A percentile compares a stretch with the other conserved stretches of the same genome.
Conservation (phyloP, 2,888 invertebrate species). For the Zele albiditarsus region DNA sequence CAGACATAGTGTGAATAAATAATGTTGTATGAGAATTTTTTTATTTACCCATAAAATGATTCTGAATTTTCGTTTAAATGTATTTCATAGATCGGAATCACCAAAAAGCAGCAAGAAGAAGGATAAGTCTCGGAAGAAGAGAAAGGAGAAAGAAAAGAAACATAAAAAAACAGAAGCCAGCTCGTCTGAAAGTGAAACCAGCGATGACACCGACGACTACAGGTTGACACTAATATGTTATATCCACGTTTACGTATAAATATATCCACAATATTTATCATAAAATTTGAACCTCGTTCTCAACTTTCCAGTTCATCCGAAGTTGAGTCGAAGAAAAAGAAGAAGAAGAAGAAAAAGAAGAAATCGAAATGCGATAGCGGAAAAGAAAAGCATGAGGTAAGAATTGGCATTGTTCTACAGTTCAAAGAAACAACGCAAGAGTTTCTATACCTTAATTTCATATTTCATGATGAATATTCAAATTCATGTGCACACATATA, state of each 20-base stretch:
- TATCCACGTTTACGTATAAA: too few relatives aligned
- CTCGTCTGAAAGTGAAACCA: constrained; percentile 66
- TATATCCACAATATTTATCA: constrained; percentile 10
- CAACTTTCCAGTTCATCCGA: constrained; percentile 78
- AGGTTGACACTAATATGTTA: constrained; percentile 57
- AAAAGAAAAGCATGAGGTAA: constrained; percentile 68
- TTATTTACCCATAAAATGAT: neutral
- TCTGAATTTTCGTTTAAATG: constrained; percentile 1
- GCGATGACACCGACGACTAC: constrained; percentile 69
- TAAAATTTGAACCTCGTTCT: constrained; percentile 9
- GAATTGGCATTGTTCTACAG: constrained; percentile 39
- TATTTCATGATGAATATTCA: neutral
- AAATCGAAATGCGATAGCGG: constrained; percentile 77
- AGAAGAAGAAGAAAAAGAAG: constrained; percentile 89
- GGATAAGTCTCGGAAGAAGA: constrained; percentile 69
- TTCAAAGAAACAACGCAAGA: constrained; percentile 1
- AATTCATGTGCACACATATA: neutral
- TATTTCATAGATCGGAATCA: constrained; percentile 69
- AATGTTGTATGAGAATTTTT: too few relatives aligned
- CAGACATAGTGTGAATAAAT: neutral
- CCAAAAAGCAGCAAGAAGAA: constrained; percentile 69
- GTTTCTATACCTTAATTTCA: neutral
- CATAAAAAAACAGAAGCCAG: constrained; percentile 67
- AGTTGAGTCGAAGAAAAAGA: constrained; percentile 83
- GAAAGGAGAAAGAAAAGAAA: constrained; percentile 67